A percentile compares a stretch with the other conserved stretches of the same genome.
Conservation (phyloP, 1,140 invertebrate genomes). For the Zaprionus lachaisei region DNA sequence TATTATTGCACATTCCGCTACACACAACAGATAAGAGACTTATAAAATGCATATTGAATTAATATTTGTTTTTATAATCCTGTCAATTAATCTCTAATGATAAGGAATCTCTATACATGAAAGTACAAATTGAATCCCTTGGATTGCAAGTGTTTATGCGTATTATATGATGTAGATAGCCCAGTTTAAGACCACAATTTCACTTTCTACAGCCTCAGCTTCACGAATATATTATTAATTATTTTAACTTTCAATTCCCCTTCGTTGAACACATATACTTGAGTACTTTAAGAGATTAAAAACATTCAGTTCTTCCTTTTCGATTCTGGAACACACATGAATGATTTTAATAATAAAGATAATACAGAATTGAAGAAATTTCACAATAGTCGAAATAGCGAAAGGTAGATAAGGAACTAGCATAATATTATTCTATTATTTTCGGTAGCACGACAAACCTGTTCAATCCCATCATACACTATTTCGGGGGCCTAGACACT, state of each 20-base stretch:
- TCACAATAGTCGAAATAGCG: neutral
- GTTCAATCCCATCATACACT: conserved; percentile 20
- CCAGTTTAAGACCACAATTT: neutral
- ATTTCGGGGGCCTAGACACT: conserved; percentile 8
- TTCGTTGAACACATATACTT: neutral
- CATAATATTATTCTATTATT: neutral
- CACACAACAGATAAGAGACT: conserved; percentile 3
- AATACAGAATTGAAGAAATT: neutral
- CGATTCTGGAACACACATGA: no score
- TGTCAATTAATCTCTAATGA: neutral
- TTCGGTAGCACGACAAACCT: conserved; percentile 21
- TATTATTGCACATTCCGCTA: neutral
- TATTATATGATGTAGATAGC: neutral
- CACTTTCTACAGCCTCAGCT: neutral
- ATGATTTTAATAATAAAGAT: neutral
- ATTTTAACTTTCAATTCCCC: neutral
- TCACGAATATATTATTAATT: neutral
- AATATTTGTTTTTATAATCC: neutral
- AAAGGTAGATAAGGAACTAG: neutral
- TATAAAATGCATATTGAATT: neutral
- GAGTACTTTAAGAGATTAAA: no score
- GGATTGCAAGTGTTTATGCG: neutral
- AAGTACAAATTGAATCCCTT: neutral
- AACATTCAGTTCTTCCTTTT: no score
- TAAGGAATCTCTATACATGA: conserved; percentile 6